A percentile compares a stretch with the other conserved stretches of the same genome.
phyloP scores from a whole-genome alignment of 2,888 invertebrate genomes.

The Smittia aterrima region DNA sequence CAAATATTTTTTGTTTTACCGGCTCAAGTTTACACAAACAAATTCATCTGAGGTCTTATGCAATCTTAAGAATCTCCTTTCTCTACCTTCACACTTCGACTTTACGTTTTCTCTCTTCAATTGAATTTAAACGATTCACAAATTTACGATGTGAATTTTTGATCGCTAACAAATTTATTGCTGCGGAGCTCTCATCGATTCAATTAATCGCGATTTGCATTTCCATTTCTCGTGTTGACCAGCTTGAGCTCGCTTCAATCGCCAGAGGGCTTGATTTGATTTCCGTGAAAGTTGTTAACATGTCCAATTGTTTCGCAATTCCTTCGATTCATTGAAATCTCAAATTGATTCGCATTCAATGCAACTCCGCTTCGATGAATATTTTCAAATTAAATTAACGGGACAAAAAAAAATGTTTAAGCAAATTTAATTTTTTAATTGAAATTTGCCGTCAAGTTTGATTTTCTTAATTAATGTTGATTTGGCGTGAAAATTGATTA shows the following conservation, averaged over 20 bases:
- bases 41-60: neutral
- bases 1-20: slow-evolving; percentile 6
- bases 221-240: neutral
- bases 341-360: neutral
- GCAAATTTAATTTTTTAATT: neutral
- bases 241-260: neutral
- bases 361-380: neutral
- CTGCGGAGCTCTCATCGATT: neutral
- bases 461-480: slow-evolving; percentile 7
- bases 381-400: slow-evolving; percentile 1
- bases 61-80: too few relatives aligned
- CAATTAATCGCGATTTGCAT: neutral
- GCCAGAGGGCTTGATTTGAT: neutral
- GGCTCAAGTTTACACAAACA: slow-evolving; percentile 9
- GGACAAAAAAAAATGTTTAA: neutral
- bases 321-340: neutral
- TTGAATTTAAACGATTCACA: slow-evolving; percentile 4
- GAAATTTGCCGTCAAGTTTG: slow-evolving; percentile 6
- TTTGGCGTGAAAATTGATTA: neutral
- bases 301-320: neutral
- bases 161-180: slow-evolving; percentile 1
- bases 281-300: slow-evolving; percentile 14
- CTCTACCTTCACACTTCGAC: neutral
- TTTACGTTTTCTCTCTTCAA: neutral
- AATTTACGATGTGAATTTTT: slow-evolving; percentile 10